phyloP scores from a whole-genome alignment of 2,888 invertebrate genomes.

The Coleophora flavipennella region DNA sequence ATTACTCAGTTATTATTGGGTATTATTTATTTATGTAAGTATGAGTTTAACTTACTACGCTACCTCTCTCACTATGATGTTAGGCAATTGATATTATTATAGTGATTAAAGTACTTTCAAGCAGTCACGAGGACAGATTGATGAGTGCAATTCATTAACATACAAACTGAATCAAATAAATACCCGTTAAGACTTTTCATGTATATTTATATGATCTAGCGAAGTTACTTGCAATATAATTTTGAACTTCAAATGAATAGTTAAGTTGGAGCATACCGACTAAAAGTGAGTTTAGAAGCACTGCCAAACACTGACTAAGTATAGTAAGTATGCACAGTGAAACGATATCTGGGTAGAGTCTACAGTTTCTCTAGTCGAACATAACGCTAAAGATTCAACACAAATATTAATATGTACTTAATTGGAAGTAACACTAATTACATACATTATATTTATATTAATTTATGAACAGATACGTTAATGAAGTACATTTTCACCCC shows the following conservation, averaged over 20 bases:
- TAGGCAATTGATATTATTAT: slow-evolving; percentile 52
- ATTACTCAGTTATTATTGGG: slow-evolving; percentile 32
- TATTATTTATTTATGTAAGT: slow-evolving; percentile 22
- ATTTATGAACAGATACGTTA: slow-evolving; percentile 44
- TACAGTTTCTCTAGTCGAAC: slow-evolving; percentile 35
- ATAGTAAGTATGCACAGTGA: no score
- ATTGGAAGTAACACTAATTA: slow-evolving; percentile 57
- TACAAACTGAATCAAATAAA: slow-evolving; percentile 24
- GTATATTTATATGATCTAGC: slow-evolving; percentile 73
- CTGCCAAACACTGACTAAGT: no score
- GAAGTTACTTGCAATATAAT: slow-evolving; percentile 50
- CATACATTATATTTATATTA: slow-evolving; percentile 53
- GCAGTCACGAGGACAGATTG: slow-evolving; percentile 42
- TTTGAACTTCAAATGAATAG: no score
- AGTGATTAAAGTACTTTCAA: slow-evolving; percentile 49
- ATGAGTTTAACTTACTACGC: slow-evolving; percentile 54
- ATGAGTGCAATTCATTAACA: slow-evolving; percentile 23
- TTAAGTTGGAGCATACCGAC: no score
- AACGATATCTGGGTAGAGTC: no score
- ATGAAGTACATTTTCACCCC: slow-evolving; percentile 29
- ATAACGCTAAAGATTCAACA: slow-evolving; percentile 42
- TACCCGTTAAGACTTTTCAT: slow-evolving; percentile 18
- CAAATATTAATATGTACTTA: slow-evolving; percentile 44
- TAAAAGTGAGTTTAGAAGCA: no score
- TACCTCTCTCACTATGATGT: slow-evolving; percentile 65